Evolutionary conservation across 2,888 invertebrate species (phyloP), one percentile per base, ranked within the genome.

Genomic region (Coelinius sp.): DNA sequence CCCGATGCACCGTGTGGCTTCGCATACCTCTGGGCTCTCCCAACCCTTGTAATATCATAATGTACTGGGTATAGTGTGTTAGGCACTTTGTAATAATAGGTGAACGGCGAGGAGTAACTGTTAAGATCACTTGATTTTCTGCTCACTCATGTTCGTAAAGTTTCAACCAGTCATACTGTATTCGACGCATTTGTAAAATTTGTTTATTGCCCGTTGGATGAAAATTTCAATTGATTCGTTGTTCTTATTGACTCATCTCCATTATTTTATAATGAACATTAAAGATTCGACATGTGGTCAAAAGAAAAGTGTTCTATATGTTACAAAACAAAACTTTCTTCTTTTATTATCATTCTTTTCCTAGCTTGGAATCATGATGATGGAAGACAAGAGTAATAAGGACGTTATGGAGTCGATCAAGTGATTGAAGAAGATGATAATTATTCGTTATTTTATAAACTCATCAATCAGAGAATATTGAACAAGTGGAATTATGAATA

Each of bases 111-210:
- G 38, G 35, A 25, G 53, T 69, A 70, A 59, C 66, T 65, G 80
- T 83, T 83, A 84, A 84, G 83, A 82, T 83, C 81, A 81, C 79
- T 83, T 83, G 82, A 81, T 38, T 38, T 38, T 38, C 35, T 17
- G 10, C 35, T 8, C 8, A 14, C 20, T 38, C 22, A 12, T 20
- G 35, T 20, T 22, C 78, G 78, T 73, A 71, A 82, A 77, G 78
- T 78, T 80, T 77, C 76, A 82, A 82, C 81, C 76, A 84, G 81
- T 82, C 84, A 83, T 79, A 81, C 73, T 68, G 75, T 64, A 70
- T 65, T 64, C 25, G 53, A 44, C 10, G 66, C 63, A 24, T 31
- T 20, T 46, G 25, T 31, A 65, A 25, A 49, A 41, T 46, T 68
- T 63, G 20, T 22, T 46, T 14, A 25, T 46, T 44, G 27, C 24